Evolutionary conservation across 2,797 vertebrate species (phyloP).

Genomic region (Sebastes diploproa): DNA sequence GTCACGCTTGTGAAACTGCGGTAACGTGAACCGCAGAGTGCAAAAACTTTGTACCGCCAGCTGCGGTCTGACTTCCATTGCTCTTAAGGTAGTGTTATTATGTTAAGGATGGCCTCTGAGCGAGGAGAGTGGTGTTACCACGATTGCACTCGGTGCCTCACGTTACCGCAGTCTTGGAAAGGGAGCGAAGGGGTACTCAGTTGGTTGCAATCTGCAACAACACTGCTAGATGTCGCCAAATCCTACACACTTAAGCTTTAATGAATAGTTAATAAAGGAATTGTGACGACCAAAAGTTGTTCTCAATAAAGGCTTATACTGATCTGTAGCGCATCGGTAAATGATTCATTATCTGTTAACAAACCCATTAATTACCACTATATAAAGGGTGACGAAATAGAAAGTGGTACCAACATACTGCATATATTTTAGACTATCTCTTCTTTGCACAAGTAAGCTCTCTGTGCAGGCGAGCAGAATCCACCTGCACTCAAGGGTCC

Average conservation of each 20-base stretch:
- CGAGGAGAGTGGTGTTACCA: too few relatives aligned
- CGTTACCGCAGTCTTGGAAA: too few relatives aligned
- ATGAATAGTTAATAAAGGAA: neutral
- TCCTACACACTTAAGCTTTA: neutral
- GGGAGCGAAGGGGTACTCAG: too few relatives aligned
- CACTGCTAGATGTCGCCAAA: too few relatives aligned
- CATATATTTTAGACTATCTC: constrained; percentile 8
- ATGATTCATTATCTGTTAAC: neutral
- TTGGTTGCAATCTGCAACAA: too few relatives aligned
- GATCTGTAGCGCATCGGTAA: neutral
- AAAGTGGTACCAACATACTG: neutral
- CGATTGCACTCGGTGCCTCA: too few relatives aligned
- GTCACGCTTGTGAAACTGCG: too few relatives aligned
- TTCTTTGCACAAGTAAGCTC: neutral
- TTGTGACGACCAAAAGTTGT: neutral
- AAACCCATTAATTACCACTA: neutral
- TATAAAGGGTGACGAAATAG: neutral
- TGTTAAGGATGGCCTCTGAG: too few relatives aligned
- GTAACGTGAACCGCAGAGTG: too few relatives aligned
- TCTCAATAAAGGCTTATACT: neutral
- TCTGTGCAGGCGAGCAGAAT: constrained; percentile 6
- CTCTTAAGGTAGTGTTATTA: too few relatives aligned
- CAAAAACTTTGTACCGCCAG: too few relatives aligned
- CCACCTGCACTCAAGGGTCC: constrained; percentile 18
- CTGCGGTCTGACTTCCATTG: too few relatives aligned